Conservation (phyloP, 2,888 invertebrate species). For the Pyrocoelia pectoralis region DNA sequence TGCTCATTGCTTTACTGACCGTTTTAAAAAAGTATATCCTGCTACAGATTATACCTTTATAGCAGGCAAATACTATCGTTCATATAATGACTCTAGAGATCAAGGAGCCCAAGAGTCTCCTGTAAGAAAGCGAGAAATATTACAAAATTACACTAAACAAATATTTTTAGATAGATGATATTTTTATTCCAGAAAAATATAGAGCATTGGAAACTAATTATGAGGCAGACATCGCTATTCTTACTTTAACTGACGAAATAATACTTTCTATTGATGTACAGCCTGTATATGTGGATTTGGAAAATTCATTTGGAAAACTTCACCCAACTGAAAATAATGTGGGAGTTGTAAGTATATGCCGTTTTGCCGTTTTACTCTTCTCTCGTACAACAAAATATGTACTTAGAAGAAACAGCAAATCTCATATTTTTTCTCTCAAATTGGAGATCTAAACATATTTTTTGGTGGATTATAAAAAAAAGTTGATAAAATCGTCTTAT, state of each 20-base stretch:
- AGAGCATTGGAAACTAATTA: conserved; percentile 43
- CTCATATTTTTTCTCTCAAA: too few relatives aligned
- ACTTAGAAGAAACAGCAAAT: too few relatives aligned
- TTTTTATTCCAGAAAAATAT: conserved; percentile 42
- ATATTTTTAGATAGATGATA: conserved; percentile 41
- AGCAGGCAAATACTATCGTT: conserved; percentile 51
- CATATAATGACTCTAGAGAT: conserved; percentile 45
- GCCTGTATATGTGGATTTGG: conserved; percentile 54
- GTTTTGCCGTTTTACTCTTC: too few relatives aligned
- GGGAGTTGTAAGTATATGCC: conserved; percentile 47
- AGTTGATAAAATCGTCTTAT: too few relatives aligned
- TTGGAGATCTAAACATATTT: too few relatives aligned
- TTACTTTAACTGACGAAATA: conserved; percentile 48
- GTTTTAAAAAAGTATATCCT: conserved; percentile 23
- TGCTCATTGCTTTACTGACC: conserved; percentile 51
- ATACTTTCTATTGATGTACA: conserved; percentile 49
- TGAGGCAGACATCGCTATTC: conserved; percentile 52
- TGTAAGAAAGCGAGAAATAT: neutral
- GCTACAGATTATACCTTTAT: conserved; percentile 40
- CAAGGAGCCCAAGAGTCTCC: conserved; percentile 9
- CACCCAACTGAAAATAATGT: conserved; percentile 17
- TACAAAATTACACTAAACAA: neutral
- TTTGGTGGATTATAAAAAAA: too few relatives aligned
- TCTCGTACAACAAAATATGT: neutral
- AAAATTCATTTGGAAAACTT: conserved; percentile 29